phyloP scores from a whole-genome alignment of 2,888 invertebrate genomes.

The Sylvicola fuscatus region DNA sequence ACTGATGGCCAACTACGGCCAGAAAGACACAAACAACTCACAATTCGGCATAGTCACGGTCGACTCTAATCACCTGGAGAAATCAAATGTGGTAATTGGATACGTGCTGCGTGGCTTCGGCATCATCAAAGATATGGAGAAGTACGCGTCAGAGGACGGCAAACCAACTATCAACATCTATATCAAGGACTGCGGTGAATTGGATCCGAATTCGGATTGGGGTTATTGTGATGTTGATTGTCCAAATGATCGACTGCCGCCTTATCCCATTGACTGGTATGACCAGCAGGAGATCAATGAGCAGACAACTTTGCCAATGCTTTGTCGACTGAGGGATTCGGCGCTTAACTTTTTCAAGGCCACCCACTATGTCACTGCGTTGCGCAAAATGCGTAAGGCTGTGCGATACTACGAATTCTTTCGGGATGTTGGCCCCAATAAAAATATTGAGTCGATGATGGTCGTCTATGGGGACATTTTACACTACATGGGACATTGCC shows the following conservation, averaged over 20 bases:
- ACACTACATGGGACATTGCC: too few relatives aligned
- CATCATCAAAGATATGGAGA: constrained; percentile 47
- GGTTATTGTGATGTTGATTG: constrained; percentile 46
- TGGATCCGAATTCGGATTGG: constrained; percentile 36
- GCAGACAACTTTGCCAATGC: not conserved
- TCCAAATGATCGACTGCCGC: constrained; percentile 47
- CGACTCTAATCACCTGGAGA: constrained; percentile 56
- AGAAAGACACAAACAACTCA: constrained; percentile 70
- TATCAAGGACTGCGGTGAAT: constrained; percentile 57
- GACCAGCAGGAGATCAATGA: constrained; percentile 8
- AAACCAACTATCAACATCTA: constrained; percentile 25
- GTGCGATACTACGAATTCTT: too few relatives aligned
- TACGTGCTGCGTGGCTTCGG: constrained; percentile 56
- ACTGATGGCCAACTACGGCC: constrained; percentile 63
- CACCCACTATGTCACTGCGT: too few relatives aligned
- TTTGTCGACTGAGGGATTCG: not conserved
- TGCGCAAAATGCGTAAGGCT: too few relatives aligned
- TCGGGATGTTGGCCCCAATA: too few relatives aligned
- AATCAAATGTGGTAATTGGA: constrained; percentile 65
- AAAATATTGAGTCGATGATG: too few relatives aligned
- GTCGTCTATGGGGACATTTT: too few relatives aligned
- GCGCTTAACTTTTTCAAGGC: too few relatives aligned
- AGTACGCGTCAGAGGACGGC: constrained; percentile 33
- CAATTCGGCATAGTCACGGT: constrained; percentile 83
- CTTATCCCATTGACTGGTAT: constrained; percentile 57